Percentiles rank a stretch among this genome's conserved stretches.
Evolutionary conservation across 37 sponge, comb jelly and placozoan species (phyloP).

Genomic region (Oopsacas minuta): DNA sequence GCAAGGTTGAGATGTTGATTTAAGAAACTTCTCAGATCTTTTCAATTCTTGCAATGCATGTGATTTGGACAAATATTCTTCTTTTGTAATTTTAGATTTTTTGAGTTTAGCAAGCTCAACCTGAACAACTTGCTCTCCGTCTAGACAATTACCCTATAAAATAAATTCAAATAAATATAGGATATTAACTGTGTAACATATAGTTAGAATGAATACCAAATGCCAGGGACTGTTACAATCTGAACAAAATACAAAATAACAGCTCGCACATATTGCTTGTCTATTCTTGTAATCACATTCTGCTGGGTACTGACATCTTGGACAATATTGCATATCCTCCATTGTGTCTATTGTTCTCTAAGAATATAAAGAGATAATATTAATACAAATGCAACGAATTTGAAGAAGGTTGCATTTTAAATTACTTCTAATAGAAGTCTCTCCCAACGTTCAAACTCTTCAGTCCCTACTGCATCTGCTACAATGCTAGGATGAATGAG

Average conservation of each 20-base stretch:
- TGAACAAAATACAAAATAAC: conserved; percentile 17
- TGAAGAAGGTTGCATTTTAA: background rate
- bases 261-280: conserved; percentile 22
- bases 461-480: background rate
- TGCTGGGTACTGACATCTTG: conserved; percentile 26
- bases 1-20: background rate
- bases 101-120: background rate
- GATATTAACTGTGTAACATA: background rate
- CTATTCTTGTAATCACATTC: background rate
- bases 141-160: background rate
- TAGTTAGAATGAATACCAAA: background rate
- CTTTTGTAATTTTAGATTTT: conserved; percentile 8
- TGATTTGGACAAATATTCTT: background rate
- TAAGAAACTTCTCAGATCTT: background rate
- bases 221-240: conserved; percentile 23
- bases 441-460: conserved; percentile 30
- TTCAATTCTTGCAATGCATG: background rate
- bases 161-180: background rate
- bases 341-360: conserved; percentile 24
- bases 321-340: conserved; percentile 31
- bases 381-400: background rate
- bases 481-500: conserved; percentile 6
- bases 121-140: conserved; percentile 9
- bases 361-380: background rate
- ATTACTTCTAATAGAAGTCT: conserved; percentile 22